Evolutionary conservation across 2,888 invertebrate genomes (phyloP).

Genomic region (Eledona agricola): DNA sequence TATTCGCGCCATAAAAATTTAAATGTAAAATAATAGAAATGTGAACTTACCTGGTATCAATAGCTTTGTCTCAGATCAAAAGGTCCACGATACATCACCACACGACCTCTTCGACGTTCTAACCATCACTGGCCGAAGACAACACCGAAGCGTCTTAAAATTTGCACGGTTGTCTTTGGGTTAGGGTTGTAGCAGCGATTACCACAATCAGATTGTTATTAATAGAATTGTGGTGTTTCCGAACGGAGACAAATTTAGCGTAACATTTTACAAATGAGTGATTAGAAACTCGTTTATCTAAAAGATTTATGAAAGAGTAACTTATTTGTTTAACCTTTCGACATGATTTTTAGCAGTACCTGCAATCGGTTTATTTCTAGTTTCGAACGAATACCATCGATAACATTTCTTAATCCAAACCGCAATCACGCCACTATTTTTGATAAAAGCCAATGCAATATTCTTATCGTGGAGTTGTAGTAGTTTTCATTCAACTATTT

Average conservation of each 20-base stretch:
- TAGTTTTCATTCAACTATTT: too few relatives aligned
- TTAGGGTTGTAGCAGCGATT: slow-evolving; percentile 14
- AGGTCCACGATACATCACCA: slow-evolving; percentile 2
- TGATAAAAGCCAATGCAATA: too few relatives aligned
- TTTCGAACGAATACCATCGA: too few relatives aligned
- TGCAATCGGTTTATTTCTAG: too few relatives aligned
- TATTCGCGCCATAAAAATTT: slow-evolving; percentile 15
- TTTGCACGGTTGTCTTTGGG: slow-evolving; percentile 14
- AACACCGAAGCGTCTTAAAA: slow-evolving; percentile 6
- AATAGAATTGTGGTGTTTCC: slow-evolving; percentile 7
- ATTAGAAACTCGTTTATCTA: slow-evolving; percentile 24
- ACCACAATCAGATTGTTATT: slow-evolving; percentile 9
- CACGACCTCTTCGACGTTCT: slow-evolving; percentile 25
- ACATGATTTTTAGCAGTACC: too few relatives aligned
- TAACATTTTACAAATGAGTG: slow-evolving; percentile 22
- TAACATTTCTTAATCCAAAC: too few relatives aligned
- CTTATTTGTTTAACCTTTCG: slow-evolving; percentile 22
- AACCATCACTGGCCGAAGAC: slow-evolving; percentile 25
- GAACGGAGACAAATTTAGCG: slow-evolving; percentile 17
- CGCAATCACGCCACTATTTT: too few relatives aligned
- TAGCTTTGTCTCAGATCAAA: background rate
- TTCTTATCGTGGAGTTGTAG: too few relatives aligned
- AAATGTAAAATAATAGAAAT: background rate
- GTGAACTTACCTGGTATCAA: background rate
- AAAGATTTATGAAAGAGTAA: slow-evolving; percentile 17